These are phyloP conservation scores for Trogon surrucura DNA, from an alignment of 2,113 vertebrate species.

Conservation along the genomic window DNA sequence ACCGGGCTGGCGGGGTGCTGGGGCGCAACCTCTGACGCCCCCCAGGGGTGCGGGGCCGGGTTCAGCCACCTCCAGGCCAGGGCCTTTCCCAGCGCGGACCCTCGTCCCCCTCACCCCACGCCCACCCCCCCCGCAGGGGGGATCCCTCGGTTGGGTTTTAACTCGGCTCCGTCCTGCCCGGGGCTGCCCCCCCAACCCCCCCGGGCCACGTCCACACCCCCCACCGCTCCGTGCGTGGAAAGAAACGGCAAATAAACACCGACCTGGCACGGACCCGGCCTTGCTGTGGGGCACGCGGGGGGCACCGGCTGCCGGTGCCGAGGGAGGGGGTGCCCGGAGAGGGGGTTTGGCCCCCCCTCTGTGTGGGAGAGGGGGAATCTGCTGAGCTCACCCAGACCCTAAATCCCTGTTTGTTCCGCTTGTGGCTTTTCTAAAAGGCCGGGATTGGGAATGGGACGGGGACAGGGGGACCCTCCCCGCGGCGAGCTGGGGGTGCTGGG, in stretches of 20 bases:
- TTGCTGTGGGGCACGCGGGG: accelerated
- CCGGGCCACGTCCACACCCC: accelerated
- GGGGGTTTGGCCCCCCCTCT: background rate
- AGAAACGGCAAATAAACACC: slow-evolving; percentile 2
- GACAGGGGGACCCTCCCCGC: background rate
- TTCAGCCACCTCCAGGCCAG: background rate
- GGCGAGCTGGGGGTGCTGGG: background rate
- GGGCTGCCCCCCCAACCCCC: background rate
- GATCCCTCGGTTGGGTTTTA: background rate
- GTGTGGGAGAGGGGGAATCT: slow-evolving; percentile 14
- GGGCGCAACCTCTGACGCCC: accelerated
- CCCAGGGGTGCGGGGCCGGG: accelerated
- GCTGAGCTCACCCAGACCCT: slow-evolving; percentile 55
- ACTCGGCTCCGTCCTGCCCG: background rate
- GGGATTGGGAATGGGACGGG: slow-evolving; percentile 18
- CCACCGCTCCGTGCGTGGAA: background rate
- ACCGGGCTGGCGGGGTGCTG: accelerated
- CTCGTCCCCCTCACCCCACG: accelerated
- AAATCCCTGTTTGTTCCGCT: slow-evolving; percentile 64
- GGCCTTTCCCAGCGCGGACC: background rate
- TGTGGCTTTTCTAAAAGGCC: slow-evolving; percentile 31
- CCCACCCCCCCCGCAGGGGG: accelerated
- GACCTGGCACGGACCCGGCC: background rate
- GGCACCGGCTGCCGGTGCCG: background rate
- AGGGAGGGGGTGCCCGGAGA: background rate